These are phyloP conservation scores for Acrobasis repandana DNA, from an alignment of 2,888 invertebrate genomes.

Conservation along the genomic window DNA sequence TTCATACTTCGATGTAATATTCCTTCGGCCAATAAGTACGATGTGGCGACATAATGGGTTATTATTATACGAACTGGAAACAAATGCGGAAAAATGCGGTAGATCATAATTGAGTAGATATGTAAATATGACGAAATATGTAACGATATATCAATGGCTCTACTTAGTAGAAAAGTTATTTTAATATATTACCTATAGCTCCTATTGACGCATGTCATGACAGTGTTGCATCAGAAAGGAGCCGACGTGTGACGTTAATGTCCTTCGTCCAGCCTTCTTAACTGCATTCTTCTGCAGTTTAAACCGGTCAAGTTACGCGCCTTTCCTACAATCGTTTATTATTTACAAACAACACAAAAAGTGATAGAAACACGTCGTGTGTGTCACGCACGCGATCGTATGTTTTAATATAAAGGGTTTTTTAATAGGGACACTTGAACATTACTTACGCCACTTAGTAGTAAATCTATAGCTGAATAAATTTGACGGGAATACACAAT, in stretches of 20 bases:
- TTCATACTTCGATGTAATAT: too few species aligned
- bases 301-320: conserved; percentile 20
- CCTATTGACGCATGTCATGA: background rate
- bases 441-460: background rate
- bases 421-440: background rate
- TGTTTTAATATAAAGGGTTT: background rate
- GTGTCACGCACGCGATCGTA: background rate
- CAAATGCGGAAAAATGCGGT: too few species aligned
- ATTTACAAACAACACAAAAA: conserved; percentile 5
- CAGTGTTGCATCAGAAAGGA: conserved; percentile 8
- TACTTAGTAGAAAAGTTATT: background rate
- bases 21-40: too few species aligned
- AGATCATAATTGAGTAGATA: too few species aligned
- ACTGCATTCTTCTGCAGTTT: conserved; percentile 23
- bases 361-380: background rate
- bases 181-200: background rate
- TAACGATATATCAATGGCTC: too few species aligned
- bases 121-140: too few species aligned
- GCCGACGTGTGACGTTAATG: conserved; percentile 10
- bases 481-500: background rate
- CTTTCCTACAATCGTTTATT: conserved; percentile 7
- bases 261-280: conserved; percentile 18
- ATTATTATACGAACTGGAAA: too few species aligned
- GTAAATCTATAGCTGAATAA: background rate
- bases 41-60: too few species aligned